phyloP scores from a whole-genome alignment of 2,113 vertebrate genomes.

The Aphelocoma coerulescens region DNA sequence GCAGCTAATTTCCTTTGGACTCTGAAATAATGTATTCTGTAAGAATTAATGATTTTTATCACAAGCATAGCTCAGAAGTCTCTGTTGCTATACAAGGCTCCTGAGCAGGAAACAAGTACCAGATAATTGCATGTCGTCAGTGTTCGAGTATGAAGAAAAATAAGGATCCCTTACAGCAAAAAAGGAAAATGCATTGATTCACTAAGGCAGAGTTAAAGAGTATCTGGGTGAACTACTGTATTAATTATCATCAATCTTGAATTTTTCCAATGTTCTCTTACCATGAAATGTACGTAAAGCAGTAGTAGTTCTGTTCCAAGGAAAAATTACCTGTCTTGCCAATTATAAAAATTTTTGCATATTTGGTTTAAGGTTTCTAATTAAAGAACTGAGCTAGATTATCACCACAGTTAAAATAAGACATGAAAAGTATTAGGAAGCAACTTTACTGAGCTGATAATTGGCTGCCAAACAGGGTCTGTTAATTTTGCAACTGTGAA shows the following conservation, averaged over 20 bases:
- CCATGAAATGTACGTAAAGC: neutral
- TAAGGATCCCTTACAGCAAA: neutral
- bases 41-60: constrained; percentile 2
- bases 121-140: neutral
- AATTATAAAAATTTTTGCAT: neutral
- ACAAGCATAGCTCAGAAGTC: neutral
- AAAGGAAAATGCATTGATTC: neutral
- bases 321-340: neutral
- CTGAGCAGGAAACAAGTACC: neutral
- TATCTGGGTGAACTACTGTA: neutral
- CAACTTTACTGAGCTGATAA: neutral
- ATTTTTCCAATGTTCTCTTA: neutral
- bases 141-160: neutral
- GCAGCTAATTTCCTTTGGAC: neutral
- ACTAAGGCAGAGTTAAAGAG: neutral
- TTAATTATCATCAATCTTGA: neutral
- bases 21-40: neutral
- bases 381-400: neutral
- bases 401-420: neutral
- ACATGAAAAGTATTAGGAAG: neutral
- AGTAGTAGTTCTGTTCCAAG: neutral
- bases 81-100: neutral
- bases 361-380: neutral
- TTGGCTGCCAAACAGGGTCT: neutral
- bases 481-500: neutral